Conservation (phyloP, 1,140 invertebrate species). For the Leptonema lineaticorne region DNA sequence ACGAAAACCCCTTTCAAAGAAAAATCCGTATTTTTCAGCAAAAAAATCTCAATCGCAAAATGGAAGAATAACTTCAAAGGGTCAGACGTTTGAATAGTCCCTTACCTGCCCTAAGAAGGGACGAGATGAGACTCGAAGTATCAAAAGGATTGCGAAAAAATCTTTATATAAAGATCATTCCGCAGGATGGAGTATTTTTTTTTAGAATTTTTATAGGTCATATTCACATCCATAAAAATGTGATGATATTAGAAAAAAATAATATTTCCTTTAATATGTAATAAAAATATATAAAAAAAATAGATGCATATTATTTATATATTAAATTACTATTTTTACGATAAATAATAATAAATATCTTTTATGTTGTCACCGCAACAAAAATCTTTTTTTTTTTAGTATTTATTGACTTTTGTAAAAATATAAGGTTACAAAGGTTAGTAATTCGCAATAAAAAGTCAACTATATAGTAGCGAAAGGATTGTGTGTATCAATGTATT, state of each 20-base stretch:
- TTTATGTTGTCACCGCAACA: too few relatives aligned
- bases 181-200: constrained; percentile 10
- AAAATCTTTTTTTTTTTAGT: too few relatives aligned
- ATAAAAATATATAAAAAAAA: too few relatives aligned
- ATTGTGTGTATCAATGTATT: constrained; percentile 15
- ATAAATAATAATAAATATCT: too few relatives aligned
- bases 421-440: too few relatives aligned
- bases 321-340: too few relatives aligned
- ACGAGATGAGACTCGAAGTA: constrained; percentile 20
- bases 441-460: too few relatives aligned
- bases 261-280: too few relatives aligned
- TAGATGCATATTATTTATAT: too few relatives aligned
- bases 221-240: too few relatives aligned
- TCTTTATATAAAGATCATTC: constrained; percentile 8
- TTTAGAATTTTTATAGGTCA: constrained; percentile 19
- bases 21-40: constrained; percentile 19
- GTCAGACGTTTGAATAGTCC: constrained; percentile 7
- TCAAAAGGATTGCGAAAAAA: constrained; percentile 27
- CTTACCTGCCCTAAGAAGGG: constrained; percentile 29
- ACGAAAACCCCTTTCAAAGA: constrained; percentile 40
- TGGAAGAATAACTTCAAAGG: neutral
- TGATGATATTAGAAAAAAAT: too few relatives aligned
- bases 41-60: constrained; percentile 8
- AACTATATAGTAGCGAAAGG: constrained; percentile 1
- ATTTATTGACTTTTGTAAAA: too few relatives aligned